These are phyloP conservation scores for Nomada flava DNA, from an alignment of 2,888 invertebrate species.

Conservation along the genomic window DNA sequence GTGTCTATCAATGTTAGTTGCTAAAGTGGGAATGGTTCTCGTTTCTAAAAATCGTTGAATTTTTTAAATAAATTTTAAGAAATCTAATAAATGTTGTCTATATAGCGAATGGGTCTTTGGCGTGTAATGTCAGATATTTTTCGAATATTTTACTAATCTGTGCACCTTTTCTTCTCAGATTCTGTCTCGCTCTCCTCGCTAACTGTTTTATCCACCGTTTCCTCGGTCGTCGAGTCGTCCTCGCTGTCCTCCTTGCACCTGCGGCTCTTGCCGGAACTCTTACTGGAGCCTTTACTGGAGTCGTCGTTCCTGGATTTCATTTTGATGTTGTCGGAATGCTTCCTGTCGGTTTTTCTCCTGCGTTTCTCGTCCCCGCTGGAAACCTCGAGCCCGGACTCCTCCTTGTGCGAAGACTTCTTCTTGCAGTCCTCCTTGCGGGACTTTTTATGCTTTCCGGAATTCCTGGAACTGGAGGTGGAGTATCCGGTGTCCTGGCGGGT, in stretches of 20 bases:
- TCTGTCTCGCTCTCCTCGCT: slow-evolving; percentile 75
- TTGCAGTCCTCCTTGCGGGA: slow-evolving; percentile 72
- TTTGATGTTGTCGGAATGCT: slow-evolving; percentile 41
- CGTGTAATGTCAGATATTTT: neutral
- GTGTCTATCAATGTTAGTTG: too few relatives aligned
- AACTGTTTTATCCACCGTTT: slow-evolving; percentile 62
- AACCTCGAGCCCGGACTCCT: slow-evolving; percentile 63
- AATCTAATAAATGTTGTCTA: neutral
- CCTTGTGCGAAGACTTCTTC: slow-evolving; percentile 65
- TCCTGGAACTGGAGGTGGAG: slow-evolving; percentile 88
- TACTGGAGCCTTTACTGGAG: slow-evolving; percentile 41
- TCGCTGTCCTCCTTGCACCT: slow-evolving; percentile 72
- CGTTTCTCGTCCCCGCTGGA: slow-evolving; percentile 62
- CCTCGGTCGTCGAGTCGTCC: slow-evolving; percentile 71
- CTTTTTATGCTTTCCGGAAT: slow-evolving; percentile 82
- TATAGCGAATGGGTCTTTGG: neutral
- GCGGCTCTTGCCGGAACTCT: slow-evolving; percentile 66
- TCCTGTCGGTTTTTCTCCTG: slow-evolving; percentile 58
- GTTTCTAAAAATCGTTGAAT: neutral
- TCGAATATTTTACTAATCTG: neutral
- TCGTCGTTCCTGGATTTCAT: slow-evolving; percentile 56
- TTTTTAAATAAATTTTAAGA: slow-evolving; percentile 2
- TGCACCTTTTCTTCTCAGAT: slow-evolving; percentile 71
- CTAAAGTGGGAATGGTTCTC: too few relatives aligned
- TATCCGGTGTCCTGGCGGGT: slow-evolving; percentile 88